phyloP scores from a whole-genome alignment of 2,888 invertebrate genomes.

The Hyles lineata region DNA sequence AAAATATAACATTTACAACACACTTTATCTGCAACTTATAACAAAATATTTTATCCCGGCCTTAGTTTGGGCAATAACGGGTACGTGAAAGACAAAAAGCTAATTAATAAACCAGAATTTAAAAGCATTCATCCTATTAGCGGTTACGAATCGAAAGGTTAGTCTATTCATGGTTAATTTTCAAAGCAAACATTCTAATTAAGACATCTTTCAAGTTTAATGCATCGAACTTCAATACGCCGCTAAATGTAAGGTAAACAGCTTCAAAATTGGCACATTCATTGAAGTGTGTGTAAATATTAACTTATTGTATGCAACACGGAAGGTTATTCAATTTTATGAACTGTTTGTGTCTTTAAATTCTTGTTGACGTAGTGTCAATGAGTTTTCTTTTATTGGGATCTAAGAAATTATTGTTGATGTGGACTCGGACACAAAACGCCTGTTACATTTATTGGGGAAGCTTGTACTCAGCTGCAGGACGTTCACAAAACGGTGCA shows the following conservation, averaged over 20 bases:
- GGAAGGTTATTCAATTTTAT: neutral
- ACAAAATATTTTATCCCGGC: no score
- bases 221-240: slow-evolving; percentile 1
- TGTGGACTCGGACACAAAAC: no score
- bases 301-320: neutral
- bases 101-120: neutral
- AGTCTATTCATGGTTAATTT: slow-evolving; percentile 4
- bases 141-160: neutral
- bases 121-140: slow-evolving; percentile 5
- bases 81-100: neutral
- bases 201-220: slow-evolving; percentile 11
- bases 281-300: slow-evolving; percentile 17
- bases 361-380: neutral
- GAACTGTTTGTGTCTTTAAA: slow-evolving; percentile 3
- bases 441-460: no score
- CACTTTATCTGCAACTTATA: no score
- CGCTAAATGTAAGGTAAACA: slow-evolving; percentile 28
- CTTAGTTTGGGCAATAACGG: no score
- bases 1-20: no score
- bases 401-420: no score
- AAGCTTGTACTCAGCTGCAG: no score
- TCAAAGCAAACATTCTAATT: slow-evolving; percentile 30
- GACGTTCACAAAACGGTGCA: no score
- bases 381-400: neutral
- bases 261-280: slow-evolving; percentile 4